Evolutionary conservation across 2,797 vertebrate genomes (phyloP).

Genomic region (Mycteria americana): DNA sequence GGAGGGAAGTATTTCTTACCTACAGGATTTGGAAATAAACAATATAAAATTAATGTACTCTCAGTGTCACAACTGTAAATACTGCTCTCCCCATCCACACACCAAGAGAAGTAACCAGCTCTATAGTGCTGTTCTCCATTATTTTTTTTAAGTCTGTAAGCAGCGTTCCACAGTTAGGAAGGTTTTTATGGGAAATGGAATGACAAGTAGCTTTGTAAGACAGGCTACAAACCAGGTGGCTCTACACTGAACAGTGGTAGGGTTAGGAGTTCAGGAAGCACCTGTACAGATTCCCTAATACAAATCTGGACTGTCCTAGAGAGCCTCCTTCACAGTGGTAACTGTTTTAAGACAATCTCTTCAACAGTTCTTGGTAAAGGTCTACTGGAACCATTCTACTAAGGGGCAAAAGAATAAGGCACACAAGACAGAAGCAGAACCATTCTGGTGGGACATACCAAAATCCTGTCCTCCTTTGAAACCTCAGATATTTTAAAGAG

Average conservation of each 20-base stretch:
- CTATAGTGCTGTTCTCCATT: not conserved
- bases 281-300: not conserved
- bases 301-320: not conserved
- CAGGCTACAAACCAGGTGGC: not conserved
- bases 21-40: not conserved
- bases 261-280: not conserved
- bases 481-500: not conserved
- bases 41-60: not conserved
- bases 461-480: not conserved
- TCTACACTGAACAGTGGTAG: not conserved
- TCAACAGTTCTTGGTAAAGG: not conserved
- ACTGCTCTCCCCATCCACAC: not conserved
- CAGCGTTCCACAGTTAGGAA: not conserved
- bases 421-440: not conserved
- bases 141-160: not conserved
- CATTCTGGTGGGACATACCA: not conserved
- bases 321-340: not conserved
- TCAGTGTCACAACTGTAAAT: not conserved
- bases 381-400: not conserved
- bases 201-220: not conserved
- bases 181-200: not conserved
- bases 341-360: not conserved
- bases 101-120: not conserved
- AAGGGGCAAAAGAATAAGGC: not conserved
- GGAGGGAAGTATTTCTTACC: not conserved